phyloP scores from a whole-genome alignment of 2,797 vertebrate species.

The Crocodylus rhombifer region DNA sequence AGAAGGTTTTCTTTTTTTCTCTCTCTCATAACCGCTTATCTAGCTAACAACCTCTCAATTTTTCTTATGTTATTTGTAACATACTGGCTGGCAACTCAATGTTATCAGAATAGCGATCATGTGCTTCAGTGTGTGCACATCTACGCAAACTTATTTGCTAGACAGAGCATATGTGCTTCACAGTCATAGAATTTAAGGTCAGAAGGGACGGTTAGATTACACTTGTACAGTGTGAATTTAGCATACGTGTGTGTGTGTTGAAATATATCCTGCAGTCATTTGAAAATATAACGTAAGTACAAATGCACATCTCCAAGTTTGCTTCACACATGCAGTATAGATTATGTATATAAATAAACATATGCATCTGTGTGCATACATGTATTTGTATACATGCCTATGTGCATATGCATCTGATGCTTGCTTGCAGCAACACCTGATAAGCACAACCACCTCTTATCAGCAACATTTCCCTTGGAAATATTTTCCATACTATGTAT shows the following conservation, averaged over 20 bases:
- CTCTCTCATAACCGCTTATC: constrained; percentile 57
- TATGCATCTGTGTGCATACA: not conserved
- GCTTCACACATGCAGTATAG: not conserved
- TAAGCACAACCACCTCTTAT: too few relatives aligned
- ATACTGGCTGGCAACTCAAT: constrained; percentile 58
- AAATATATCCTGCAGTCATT: not conserved
- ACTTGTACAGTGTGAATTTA: not conserved
- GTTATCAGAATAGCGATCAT: constrained; percentile 39
- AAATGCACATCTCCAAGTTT: constrained; percentile 10
- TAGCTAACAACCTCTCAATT: constrained; percentile 74
- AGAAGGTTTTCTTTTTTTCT: not conserved
- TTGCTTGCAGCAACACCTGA: too few relatives aligned
- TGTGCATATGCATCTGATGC: not conserved
- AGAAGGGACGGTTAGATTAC: rapidly evolving
- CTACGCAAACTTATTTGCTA: not conserved
- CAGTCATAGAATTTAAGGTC: not conserved
- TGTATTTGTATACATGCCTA: rapidly evolving
- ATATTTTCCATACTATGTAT: too few relatives aligned
- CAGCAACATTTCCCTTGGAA: too few relatives aligned
- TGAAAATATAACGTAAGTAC: not conserved
- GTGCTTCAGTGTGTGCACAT: not conserved
- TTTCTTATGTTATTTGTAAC: constrained; percentile 66
- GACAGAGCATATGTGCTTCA: not conserved
- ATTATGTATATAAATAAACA: too few relatives aligned
- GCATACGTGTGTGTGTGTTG: not conserved